Percentiles rank a stretch among this genome's conserved stretches.
These are phyloP conservation scores for Cromileptes altivelis DNA, from an alignment of 2,113 vertebrate genomes.

Conservation along the genomic window DNA sequence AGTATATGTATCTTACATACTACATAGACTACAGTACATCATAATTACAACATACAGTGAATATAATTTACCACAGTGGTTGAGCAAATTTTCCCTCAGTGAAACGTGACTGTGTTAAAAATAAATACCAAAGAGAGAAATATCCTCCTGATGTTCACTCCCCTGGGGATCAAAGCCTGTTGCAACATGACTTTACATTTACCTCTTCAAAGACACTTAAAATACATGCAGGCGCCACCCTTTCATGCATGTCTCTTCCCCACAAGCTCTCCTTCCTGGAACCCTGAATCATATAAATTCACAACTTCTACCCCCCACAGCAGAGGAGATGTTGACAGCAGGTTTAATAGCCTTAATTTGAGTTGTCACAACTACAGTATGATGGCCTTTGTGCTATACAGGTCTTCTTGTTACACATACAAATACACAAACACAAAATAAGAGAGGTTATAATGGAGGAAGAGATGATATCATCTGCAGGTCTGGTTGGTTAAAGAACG, in stretches of 20 bases:
- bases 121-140: conserved; percentile 22
- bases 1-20: not conserved
- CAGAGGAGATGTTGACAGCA: conserved; percentile 28
- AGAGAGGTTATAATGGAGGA: not conserved
- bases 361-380: not conserved
- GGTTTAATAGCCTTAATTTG: conserved; percentile 10
- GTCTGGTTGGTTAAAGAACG: not conserved
- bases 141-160: conserved; percentile 27
- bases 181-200: conserved; percentile 53
- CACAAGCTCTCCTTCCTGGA: conserved; percentile 31
- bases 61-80: conserved; percentile 14
- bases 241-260: conserved; percentile 52
- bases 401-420: not conserved
- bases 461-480: not conserved
- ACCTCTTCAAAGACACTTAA: conserved; percentile 52
- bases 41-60: conserved; percentile 15
- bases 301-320: conserved; percentile 20
- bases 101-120: conserved; percentile 38
- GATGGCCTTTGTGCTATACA: not conserved
- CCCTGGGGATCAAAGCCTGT: conserved; percentile 59
- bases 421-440: not conserved
- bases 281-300: conserved; percentile 16
- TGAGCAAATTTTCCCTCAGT: conserved; percentile 29
- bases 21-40: not conserved
- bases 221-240: conserved; percentile 46